These are phyloP conservation scores for Bubo bubo DNA, from an alignment of 2,113 vertebrate species.

Conservation along the genomic window DNA sequence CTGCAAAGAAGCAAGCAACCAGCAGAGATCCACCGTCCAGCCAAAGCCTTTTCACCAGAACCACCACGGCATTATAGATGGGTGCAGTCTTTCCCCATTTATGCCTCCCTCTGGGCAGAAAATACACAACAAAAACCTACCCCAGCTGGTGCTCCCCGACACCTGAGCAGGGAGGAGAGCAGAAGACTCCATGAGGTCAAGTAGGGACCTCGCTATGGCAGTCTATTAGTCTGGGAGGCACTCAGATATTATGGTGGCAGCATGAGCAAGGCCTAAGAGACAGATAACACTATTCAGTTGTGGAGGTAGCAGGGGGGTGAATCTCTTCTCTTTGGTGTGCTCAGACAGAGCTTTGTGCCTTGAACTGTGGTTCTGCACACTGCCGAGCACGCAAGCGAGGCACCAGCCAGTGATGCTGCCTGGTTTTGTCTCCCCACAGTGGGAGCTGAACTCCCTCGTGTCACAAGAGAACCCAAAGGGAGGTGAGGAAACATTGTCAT, in stretches of 20 bases:
- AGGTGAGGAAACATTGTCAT: background rate
- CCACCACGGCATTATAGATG: background rate
- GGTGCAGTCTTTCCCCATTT: background rate
- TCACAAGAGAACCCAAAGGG: background rate
- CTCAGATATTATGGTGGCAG: slow-evolving; percentile 20
- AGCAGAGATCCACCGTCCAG: background rate
- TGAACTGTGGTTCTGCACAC: fast-evolving
- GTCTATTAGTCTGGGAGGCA: background rate
- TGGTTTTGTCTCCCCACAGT: background rate
- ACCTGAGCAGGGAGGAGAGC: slow-evolving; percentile 59
- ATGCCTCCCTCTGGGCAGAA: background rate
- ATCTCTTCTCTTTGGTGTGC: background rate
- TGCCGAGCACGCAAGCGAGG: background rate
- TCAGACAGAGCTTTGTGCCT: background rate
- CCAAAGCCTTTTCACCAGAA: slow-evolving; percentile 5
- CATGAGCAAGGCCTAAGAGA: slow-evolving; percentile 49
- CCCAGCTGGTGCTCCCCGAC: slow-evolving; percentile 38
- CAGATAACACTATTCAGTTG: slow-evolving; percentile 14
- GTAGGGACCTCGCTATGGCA: slow-evolving; percentile 41
- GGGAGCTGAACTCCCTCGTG: background rate
- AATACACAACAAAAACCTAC: slow-evolving; percentile 22
- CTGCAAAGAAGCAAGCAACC: background rate
- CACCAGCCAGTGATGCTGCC: background rate
- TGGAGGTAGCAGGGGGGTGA: background rate
- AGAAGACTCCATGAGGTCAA: slow-evolving; percentile 64